Evolutionary conservation across 2,113 vertebrate genomes (phyloP), one percentile per base, ranked within the genome.

Genomic region (Kryptolebias marmoratus): DNA sequence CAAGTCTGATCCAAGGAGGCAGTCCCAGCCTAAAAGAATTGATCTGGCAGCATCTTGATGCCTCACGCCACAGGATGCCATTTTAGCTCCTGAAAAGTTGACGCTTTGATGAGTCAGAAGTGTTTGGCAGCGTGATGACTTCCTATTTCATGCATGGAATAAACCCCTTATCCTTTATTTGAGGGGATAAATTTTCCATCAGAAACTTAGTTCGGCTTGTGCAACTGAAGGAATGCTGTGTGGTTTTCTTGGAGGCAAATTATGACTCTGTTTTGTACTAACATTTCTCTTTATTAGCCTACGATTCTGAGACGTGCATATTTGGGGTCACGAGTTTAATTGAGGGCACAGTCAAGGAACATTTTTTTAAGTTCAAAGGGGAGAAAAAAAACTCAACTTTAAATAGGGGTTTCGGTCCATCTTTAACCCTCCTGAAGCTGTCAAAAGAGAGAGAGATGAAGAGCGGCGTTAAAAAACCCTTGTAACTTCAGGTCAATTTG

Each of bases 281-380:
- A 62, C 44, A 30, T 59, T 2, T 1, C 27, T 80, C 22, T 54
- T 63, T 64, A 76, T 65, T 22, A 52, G 59, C 16, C 31, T 14
- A 8, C 27, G 60, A 82, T 77, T n/a, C 31, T 54, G 11, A 54
- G 32, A 1, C 0, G 59, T 1, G 18, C 55, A 32, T 77, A 30
- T 66, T 79, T 68, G 22, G 31, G 78, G 68, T 83, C 72, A 56
- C 1, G 49, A 60, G 75, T 85, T 79, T 90, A 88, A 90, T 88
- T 82, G 82, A 52, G 80, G 71, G 58, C 78, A 82, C 11, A 48
- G 61, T 42, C 31, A 11, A 71, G 63, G 66, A 67, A 81, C 30
- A 47, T 80, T 9, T 62, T 31, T 75, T n/a, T 64, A 18, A 39
- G 58, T 44, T 71, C 27, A 73, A 13, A 68, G n/a, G 14, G 11